Base-by-base conservation (phyloP, 2,888 invertebrate genomes). In the Pseudanteris insignis region DNA sequence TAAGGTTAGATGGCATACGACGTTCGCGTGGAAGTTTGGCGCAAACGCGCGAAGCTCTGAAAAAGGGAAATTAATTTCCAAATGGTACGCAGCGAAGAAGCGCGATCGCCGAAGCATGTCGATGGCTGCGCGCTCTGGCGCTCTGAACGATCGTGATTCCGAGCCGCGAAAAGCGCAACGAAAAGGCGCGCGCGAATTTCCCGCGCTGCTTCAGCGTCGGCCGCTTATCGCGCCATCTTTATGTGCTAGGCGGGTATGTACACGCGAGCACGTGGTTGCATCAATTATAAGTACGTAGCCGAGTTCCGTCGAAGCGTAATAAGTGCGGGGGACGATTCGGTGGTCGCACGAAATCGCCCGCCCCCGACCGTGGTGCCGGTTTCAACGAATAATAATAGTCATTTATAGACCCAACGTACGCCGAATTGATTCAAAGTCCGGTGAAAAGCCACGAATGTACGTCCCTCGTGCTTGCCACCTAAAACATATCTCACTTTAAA, bases 351-450 rank as follows among this genome's bases (percentile, higher is more conserved):
- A 68, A 70, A 70, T 64, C 67, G 67, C 64, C 69, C 55, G 51
- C 47, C 44, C 47, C 34, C 61, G 64, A 54, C 67, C 70, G 64
- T 68, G 63, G 61, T 70, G 61, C 68, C 67, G 67, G 70, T 63
- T 67, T 68, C 67, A 75, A 74, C 70, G 73, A 72, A 75, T 73
- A 71, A 75, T 18, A 3, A 3, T 18, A 18, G 6, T 6, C 18
- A 18, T 18, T 4, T 4, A 18, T 18, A 18, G 6, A 6, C 18
- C 18, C n/a, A n/a, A n/a, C n/a, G n/a, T n/a, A n/a, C n/a, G n/a
- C n/a, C n/a, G n/a, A n/a, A n/a, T n/a, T n/a, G n/a, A n/a, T n/a
- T n/a, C n/a, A n/a, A n/a, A n/a, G n/a, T n/a, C n/a, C n/a, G n/a
- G n/a, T n/a, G n/a, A n/a, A n/a, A n/a, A n/a, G n/a, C n/a, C n/a